Percentiles rank a stretch among this genome's conserved stretches.
Conservation (phyloP, 2,888 invertebrate genomes). For the Julus scanicus region DNA sequence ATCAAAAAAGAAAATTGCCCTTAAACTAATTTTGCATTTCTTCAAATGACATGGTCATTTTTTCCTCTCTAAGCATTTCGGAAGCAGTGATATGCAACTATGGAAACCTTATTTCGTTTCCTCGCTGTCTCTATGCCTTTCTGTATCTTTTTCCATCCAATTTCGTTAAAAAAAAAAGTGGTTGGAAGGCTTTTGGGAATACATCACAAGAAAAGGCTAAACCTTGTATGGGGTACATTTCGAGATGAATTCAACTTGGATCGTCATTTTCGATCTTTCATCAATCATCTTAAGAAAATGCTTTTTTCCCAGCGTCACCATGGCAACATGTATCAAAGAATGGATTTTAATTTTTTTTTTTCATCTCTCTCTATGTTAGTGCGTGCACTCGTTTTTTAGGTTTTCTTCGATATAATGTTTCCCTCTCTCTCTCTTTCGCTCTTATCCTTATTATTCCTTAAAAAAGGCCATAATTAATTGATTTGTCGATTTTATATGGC, state of each 20-base stretch:
- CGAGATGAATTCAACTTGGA: background rate
- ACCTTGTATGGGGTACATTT: background rate
- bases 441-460: background rate
- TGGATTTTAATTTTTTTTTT: background rate
- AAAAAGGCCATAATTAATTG: background rate
- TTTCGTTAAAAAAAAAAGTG: background rate
- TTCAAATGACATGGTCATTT: background rate
- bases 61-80: background rate
- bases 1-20: background rate
- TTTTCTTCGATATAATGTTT: background rate
- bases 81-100: background rate
- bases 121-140: background rate
- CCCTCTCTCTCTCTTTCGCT: background rate
- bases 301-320: background rate
- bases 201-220: background rate
- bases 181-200: background rate
- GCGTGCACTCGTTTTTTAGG: background rate
- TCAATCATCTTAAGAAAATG: slow-evolving; percentile 1
- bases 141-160: background rate
- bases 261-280: slow-evolving; percentile 1
- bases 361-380: background rate
- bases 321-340: background rate
- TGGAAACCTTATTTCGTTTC: background rate
- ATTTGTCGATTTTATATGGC: background rate
- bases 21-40: background rate